Base-by-base conservation (phyloP, 2,888 invertebrate genomes). In the Sesia apiformis region DNA sequence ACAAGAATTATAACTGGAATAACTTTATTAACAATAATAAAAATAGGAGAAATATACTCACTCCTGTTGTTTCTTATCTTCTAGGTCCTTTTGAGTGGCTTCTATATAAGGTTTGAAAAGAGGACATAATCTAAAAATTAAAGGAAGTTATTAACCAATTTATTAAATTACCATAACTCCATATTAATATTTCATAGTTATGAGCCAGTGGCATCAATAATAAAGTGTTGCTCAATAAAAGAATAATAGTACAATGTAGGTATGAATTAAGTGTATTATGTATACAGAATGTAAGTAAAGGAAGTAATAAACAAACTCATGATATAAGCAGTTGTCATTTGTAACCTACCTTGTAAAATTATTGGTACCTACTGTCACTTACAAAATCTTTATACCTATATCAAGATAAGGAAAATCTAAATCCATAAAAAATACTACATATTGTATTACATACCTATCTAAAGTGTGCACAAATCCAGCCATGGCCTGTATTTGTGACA, bases 21-120 rank as follows among this genome's bases (percentile, higher is more conserved):
- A 55, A 53, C 50, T 46, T 51, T 49, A 58, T 53, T 52, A 51
- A 56, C 38, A 50, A 52, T n/a, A 55, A 52, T 56, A 52, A 56
- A 52, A 38, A 51, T 38, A 4, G 8, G 38, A 51, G 5, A 51
- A 38, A 51, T 40, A 52, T 53, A 77, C 86, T 78, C 69, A 87
- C 87, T 82, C 71, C 63, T 79, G 74, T 57, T 74, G 91, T 60
- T 93, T 91, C 66, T 95, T 94, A 68, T 96, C 95, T 72, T 97
- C 96, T 57, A 93, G 91, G 78, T 98, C 97, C 67, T 96, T 93
- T 71, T 95, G 94, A 72, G 98, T 96, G 7, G 98, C 98, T 81
- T 97, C 96, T 49, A 98, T 92, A 73, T 94, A 97, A 3, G 98
- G 94, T 67, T 94, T 94, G 76, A 99, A 98, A 54, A 97, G 88